Evolutionary conservation across 1,140 invertebrate species (phyloP), one percentile per base, ranked within the genome.

Genomic region (Eufriesea mexicana): DNA sequence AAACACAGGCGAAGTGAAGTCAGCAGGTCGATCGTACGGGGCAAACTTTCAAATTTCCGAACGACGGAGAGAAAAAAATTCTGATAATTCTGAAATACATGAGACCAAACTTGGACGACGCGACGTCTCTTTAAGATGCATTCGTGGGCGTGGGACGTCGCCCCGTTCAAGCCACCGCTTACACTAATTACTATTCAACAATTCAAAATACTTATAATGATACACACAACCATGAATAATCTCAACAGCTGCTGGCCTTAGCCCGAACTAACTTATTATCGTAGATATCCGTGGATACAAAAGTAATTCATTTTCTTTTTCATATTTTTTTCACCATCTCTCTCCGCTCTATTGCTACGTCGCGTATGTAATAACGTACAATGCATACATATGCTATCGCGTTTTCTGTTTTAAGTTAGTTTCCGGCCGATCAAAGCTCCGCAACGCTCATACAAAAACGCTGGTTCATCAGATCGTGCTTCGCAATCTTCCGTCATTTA

Each of bases 201-300:
- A 94, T 93, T 94, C 89, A 92, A 91, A 93, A 94, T 94, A 94
- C 92, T 94, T 94, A 93, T 93, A 93, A 92, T 91, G 89, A 94
- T 94, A 94, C 92, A 92, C 93, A 94, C 94, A 94, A 94, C 94
- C 94, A 93, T 92, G 93, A 93, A 94, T 94, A 94, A 94, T 94
- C 94, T 94, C 94, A 94, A 94, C 92, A 94, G 93, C 93, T 94
- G 93, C 90, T 94, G 92, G 91, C 89, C 89, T 91, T 91, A 87
- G 89, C 89, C 90, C 86, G 84, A 91, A 92, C 87, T 91, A 93
- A 91, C 86, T 92, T 91, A 93, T 88, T 51, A 70, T 89, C 85
- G 77, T 88, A 88, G 72, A 89, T 59, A 45, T 90, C 76, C 23
- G 68, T 89, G 80, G 70, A 90, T 92, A 92, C 89, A 93, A 92